Percentiles rank a stretch among this genome's conserved stretches.
These are phyloP conservation scores for Oreochromis mossambicus DNA, from an alignment of 2,797 vertebrate species.

Conservation along the genomic window DNA sequence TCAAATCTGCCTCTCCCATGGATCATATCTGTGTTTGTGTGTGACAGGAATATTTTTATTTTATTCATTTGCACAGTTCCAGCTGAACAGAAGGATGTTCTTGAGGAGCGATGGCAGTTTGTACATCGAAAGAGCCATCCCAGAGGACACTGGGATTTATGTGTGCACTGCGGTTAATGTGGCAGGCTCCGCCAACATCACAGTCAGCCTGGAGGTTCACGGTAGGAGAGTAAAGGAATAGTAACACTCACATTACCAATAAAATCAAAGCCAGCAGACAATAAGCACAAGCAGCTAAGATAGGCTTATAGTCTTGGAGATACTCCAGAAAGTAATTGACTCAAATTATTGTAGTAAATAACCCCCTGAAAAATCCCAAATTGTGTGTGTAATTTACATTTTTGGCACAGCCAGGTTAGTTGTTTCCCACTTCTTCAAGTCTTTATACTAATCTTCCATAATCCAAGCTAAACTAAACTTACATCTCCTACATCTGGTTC, in stretches of 20 bases:
- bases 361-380: background rate
- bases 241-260: background rate
- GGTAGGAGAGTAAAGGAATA: conserved; percentile 66
- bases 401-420: background rate
- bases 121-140: conserved; percentile 68
- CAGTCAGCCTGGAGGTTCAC: conserved; percentile 78
- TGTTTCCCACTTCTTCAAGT: background rate
- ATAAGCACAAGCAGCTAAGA: background rate
- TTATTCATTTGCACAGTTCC: conserved; percentile 67
- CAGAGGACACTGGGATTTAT: conserved; percentile 80
- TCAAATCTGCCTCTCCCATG: background rate
- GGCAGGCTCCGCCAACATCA: conserved; percentile 78
- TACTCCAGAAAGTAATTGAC: background rate
- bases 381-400: background rate
- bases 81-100: conserved; percentile 60
- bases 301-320: background rate
- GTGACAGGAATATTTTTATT: background rate
- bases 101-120: conserved; percentile 84
- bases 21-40: background rate
- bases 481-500: background rate
- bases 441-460: background rate
- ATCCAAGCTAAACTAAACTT: background rate
- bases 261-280: background rate
- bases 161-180: conserved; percentile 83
- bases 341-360: background rate